These are phyloP conservation scores for Drosophila varians DNA, from an alignment of 1,140 invertebrate species.

Conservation along the genomic window DNA sequence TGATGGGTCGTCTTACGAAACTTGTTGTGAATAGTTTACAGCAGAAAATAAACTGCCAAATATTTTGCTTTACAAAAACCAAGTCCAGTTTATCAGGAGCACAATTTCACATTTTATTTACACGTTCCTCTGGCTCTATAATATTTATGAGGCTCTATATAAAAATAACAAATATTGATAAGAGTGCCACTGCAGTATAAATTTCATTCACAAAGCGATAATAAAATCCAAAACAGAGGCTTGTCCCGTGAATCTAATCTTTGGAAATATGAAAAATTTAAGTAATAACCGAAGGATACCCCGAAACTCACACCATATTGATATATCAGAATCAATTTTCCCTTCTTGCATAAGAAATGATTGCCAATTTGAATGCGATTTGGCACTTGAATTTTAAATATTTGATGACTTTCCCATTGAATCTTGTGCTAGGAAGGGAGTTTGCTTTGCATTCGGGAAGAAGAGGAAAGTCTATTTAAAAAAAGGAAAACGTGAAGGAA, in stretches of 20 bases:
- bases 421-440: background rate
- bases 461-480: constrained; percentile 15
- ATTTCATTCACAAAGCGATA: constrained; percentile 27
- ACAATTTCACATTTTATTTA: background rate
- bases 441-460: constrained; percentile 25
- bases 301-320: background rate
- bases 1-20: constrained; percentile 28
- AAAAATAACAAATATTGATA: constrained; percentile 17
- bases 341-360: constrained; percentile 25
- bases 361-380: constrained; percentile 26
- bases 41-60: too few relatives aligned
- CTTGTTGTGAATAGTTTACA: constrained; percentile 35
- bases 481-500: constrained; percentile 14
- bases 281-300: background rate
- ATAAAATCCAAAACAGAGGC: constrained; percentile 2
- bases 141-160: constrained; percentile 1
- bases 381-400: constrained; percentile 48
- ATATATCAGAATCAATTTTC: constrained; percentile 40
- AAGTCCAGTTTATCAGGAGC: background rate
- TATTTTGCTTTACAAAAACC: too few relatives aligned
- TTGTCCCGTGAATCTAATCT: background rate
- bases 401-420: constrained; percentile 51
- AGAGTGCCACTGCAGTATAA: background rate
- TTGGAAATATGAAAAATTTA: background rate
- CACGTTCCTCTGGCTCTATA: background rate